Base-by-base conservation (phyloP, 2,113 vertebrate species). In the Benitochromis conjunctus region DNA sequence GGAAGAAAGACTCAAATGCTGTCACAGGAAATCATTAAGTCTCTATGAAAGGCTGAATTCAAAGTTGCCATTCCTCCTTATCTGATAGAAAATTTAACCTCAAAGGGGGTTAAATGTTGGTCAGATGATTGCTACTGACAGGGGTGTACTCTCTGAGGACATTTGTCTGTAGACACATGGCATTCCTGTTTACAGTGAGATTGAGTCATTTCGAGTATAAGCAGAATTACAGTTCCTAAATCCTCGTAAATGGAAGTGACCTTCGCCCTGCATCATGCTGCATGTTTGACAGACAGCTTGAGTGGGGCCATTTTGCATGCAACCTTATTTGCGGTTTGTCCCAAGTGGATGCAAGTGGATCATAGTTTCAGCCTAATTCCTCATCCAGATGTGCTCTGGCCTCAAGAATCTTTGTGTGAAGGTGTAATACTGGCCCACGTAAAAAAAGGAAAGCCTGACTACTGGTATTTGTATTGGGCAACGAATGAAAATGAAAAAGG, bases 241-340 rank as follows among this genome's bases (percentile, higher is more conserved):
- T 93, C 94, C 90, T 80, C 53, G 79, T 62, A 85, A 86, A 90
- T 83, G 86, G 80, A 93, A 84, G 58, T 90, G 88, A 94, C 88
- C 93, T 94, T 94, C 93, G 91, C 83, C 83, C 79, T 29, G n/a
- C 7, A 1, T 74, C 89, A 84, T 79, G 86, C 91, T 91, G 89
- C 19, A 2, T n/a, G 79, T 89, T 91, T 94, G 88, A 94, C 76
- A 9, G 92, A 51, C 89, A 55, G 85, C 90, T 86, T 77, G 21
- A 83, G 83, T 83, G 38, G 16, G 10, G n/a, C 51, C 43, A 11
- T 76, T 91, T 84, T 82, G 79, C 76, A 55, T 84, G 81, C 31
- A 91, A 84, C 87, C 91, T 90, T 56, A 82, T 88, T 86, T 88
- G 69, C 79, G 88, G 87, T 87, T 88, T 86, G 51, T 66, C 9